phyloP scores from a whole-genome alignment of 2,113 vertebrate species.

The Serinus canaria region DNA sequence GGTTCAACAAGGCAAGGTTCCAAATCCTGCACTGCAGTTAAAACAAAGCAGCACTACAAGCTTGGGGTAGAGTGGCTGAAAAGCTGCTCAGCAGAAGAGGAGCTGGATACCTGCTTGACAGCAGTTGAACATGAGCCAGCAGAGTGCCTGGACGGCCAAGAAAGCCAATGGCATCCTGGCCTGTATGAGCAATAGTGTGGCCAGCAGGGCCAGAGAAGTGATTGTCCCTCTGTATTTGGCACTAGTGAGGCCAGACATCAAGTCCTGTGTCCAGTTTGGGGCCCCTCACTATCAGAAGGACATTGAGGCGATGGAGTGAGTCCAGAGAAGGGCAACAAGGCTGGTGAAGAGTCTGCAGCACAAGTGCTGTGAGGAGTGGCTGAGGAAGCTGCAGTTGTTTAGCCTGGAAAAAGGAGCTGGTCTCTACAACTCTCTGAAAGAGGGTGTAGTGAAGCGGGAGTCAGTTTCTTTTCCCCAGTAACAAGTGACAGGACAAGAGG shows the following conservation, averaged over 20 bases:
- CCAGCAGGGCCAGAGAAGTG: background rate
- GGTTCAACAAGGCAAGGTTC: background rate
- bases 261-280: background rate
- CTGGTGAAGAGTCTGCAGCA: background rate
- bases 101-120: background rate
- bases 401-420: background rate
- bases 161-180: background rate
- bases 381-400: background rate
- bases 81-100: background rate
- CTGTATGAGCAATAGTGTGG: background rate
- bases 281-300: background rate
- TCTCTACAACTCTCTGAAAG: background rate
- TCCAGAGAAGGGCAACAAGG: background rate
- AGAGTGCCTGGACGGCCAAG: rapidly evolving
- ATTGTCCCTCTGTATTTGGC: rapidly evolving
- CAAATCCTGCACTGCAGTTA: background rate
- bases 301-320: background rate
- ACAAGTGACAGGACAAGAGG: background rate
- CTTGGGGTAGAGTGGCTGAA: background rate
- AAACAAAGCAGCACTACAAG: rapidly evolving
- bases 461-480: background rate
- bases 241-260: background rate
- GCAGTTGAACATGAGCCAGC: background rate
- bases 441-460: background rate
- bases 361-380: background rate